These are phyloP conservation scores for Battus philenor DNA, from an alignment of 1,140 invertebrate genomes.

Conservation along the genomic window DNA sequence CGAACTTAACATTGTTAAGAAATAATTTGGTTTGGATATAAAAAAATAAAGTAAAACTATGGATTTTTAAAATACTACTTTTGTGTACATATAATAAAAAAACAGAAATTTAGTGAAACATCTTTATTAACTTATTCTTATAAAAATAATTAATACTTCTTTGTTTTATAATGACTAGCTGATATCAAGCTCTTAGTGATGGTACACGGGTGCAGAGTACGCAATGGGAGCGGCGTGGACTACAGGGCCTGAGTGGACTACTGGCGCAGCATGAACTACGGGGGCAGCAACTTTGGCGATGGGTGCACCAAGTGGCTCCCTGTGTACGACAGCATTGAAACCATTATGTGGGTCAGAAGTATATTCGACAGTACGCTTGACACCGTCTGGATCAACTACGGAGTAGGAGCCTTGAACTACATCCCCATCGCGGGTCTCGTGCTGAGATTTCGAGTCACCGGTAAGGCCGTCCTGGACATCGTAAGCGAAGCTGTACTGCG, in stretches of 20 bases:
- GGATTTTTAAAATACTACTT: no score
- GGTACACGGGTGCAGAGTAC: slow-evolving; percentile 40
- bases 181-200: slow-evolving; percentile 29
- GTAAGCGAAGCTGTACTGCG: slow-evolving; percentile 80
- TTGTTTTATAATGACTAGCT: slow-evolving; percentile 25
- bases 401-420: slow-evolving; percentile 80
- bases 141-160: slow-evolving; percentile 23
- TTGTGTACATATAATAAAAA: no score
- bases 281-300: slow-evolving; percentile 43
- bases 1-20: no score
- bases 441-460: slow-evolving; percentile 81
- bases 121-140: slow-evolving; percentile 18
- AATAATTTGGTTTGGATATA: no score
- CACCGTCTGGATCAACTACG: slow-evolving; percentile 81
- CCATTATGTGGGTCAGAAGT: slow-evolving; percentile 76
- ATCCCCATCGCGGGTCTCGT: slow-evolving; percentile 80
- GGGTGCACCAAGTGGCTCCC: slow-evolving; percentile 47
- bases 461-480: slow-evolving; percentile 80
- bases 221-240: slow-evolving; percentile 72
- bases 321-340: slow-evolving; percentile 75
- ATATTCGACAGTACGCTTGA: slow-evolving; percentile 81
- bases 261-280: slow-evolving; percentile 37
- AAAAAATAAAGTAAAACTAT: no score
- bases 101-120: slow-evolving; percentile 16
- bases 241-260: slow-evolving; percentile 69